Evolutionary conservation across 37 sponge, comb jelly and placozoan species (phyloP), one percentile per base, ranked within the genome.

Genomic region (Spongilla lacustris): DNA sequence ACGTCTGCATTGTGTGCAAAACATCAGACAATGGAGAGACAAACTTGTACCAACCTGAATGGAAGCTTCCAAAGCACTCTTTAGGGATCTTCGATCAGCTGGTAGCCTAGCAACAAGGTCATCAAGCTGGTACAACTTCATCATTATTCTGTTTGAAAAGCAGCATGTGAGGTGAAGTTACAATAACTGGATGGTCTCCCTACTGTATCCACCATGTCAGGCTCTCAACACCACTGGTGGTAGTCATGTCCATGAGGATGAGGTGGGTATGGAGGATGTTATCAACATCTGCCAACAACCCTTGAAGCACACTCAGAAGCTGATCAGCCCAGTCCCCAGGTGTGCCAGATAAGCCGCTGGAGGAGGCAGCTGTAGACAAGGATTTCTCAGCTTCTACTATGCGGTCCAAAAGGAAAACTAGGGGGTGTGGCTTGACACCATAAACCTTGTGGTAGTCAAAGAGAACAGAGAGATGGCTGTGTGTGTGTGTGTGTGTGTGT

Each of bases 371-470:
- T 17, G 21, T 17, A 14, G 58, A 58, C 1, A 58, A 19, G 19
- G 58, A 17, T 17, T 58, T 58, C 58, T 17, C 12, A 58, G 19
- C 58, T 17, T 6, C 1, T 14, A 14, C 21, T 30, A 90, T 84
- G 71, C 32, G 21, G 12, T 17, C 48, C 21, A 90, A 24, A 6
- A 74, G 67, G 22, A 22, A 2, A 4, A 33, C 12, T n/a, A 90
- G 31, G 34, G 77, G 26, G 26, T 35, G 29, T 58, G 79, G 79
- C 50, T 66, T 9, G 29, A 90, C 73, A 26, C 85, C 85, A 84
- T 76, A 79, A 23, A 36, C 0, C 85, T 68, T 80, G 76, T 90
- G 90, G 68, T 90, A 90, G 58, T 90, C 71, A 67, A 84, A 17
- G 24, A 84, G 81, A 28, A 90, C 81, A 76, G 79, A 79, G 1